A percentile compares a stretch with the other conserved stretches of the same genome.
phyloP scores from a whole-genome alignment of 2,888 invertebrate species.

The Steinernema hermaphroditum region DNA sequence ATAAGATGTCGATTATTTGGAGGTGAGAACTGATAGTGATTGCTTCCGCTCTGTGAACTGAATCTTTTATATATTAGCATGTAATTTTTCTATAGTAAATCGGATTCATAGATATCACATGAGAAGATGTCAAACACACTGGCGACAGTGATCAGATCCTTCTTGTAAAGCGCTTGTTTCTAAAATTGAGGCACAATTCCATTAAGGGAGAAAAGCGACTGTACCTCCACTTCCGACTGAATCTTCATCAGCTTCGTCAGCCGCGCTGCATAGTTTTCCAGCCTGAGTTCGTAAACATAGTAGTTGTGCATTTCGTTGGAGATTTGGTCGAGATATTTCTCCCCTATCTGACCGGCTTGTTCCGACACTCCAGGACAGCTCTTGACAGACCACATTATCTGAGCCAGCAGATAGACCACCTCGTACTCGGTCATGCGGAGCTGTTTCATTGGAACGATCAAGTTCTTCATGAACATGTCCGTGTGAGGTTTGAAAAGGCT shows the following conservation, averaged over 20 bases:
- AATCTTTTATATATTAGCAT: too few relatives aligned
- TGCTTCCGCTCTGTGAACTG: too few relatives aligned
- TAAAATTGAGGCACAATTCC: not conserved
- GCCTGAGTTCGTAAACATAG: constrained; percentile 8
- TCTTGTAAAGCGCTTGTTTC: not conserved
- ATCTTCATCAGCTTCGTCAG: constrained; percentile 13
- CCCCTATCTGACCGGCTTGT: not conserved
- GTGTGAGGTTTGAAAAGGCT: constrained; percentile 19
- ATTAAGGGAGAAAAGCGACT: too few relatives aligned
- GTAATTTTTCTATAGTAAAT: not conserved
- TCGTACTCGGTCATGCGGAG: not conserved
- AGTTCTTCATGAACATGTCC: not conserved
- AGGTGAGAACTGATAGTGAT: too few relatives aligned
- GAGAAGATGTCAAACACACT: constrained; percentile 3
- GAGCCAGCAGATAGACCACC: constrained; percentile 4
- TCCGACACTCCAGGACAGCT: constrained; percentile 4
- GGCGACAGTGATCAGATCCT: constrained; percentile 18
- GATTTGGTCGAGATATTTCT: not conserved
- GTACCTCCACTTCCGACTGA: constrained; percentile 14
- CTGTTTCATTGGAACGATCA: not conserved
- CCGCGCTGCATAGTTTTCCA: constrained; percentile 26
- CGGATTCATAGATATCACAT: constrained; percentile 11
- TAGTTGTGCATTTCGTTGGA: constrained; percentile 32
- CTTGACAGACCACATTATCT: not conserved
- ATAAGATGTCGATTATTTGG: too few relatives aligned